Percentiles rank a stretch among this genome's conserved stretches.
Conservation (phyloP, 2,888 invertebrate species). For the Nyleta sp. region DNA sequence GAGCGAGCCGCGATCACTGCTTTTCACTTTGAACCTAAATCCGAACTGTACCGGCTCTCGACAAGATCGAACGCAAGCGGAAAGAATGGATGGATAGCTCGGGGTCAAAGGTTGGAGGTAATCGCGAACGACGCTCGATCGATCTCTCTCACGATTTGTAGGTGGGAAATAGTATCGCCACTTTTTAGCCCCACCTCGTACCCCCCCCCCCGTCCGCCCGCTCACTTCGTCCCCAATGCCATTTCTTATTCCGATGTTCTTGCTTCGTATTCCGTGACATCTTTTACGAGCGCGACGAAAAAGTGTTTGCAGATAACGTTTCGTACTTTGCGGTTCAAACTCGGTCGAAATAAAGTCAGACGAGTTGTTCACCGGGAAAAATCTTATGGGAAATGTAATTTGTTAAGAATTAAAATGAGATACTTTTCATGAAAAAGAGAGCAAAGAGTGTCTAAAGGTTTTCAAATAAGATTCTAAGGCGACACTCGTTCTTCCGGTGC, state of each 20-base stretch:
- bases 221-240: conserved; percentile 27
- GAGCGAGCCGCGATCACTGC: conserved; percentile 56
- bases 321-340: conserved; percentile 13
- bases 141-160: conserved; percentile 66
- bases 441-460: too few species aligned
- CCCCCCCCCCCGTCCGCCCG: not conserved
- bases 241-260: conserved; percentile 17
- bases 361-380: too few species aligned
- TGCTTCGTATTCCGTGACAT: conserved; percentile 9
- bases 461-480: too few species aligned
- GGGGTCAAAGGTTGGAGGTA: conserved; percentile 64
- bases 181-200: conserved; percentile 20
- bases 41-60: conserved; percentile 53
- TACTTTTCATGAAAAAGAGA: too few species aligned
- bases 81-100: conserved; percentile 59
- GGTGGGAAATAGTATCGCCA: conserved; percentile 57
- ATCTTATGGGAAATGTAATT: too few species aligned
- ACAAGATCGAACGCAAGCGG: conserved; percentile 52
- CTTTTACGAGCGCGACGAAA: conserved; percentile 18
- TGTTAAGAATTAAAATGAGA: too few species aligned
- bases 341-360: not conserved
- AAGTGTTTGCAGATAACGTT: conserved; percentile 8
- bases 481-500: too few species aligned
- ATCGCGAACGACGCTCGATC: conserved; percentile 66
- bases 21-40: conserved; percentile 66